Conservation (phyloP, 2,113 vertebrate genomes). For the Nothobranchius furzeri region DNA sequence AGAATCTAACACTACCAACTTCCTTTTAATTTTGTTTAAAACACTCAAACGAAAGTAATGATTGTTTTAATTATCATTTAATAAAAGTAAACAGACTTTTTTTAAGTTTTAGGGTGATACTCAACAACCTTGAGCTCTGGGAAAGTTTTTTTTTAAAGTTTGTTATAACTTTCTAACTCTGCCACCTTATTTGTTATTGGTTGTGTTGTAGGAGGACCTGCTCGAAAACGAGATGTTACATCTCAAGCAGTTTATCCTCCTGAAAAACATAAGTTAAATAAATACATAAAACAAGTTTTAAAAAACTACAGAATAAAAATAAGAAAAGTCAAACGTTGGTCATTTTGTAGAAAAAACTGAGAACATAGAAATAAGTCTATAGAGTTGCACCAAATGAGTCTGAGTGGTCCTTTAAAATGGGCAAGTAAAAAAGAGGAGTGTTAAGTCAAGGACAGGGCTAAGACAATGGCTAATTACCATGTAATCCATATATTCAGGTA, state of each 20-base stretch:
- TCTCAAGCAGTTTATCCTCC: too few relatives aligned
- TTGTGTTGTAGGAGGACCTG: too few relatives aligned
- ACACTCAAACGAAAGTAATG: background rate
- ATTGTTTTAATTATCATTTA: background rate
- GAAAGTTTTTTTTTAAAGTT: background rate
- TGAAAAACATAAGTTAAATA: too few relatives aligned
- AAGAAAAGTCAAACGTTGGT: background rate
- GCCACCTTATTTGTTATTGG: too few relatives aligned
- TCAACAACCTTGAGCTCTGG: background rate
- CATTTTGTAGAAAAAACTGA: background rate
- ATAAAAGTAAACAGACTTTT: background rate
- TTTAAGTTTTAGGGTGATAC: background rate
- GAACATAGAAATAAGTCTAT: too few relatives aligned
- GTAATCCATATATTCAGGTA: slow-evolving; percentile 33
- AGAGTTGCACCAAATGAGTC: too few relatives aligned
- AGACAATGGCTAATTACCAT: slow-evolving; percentile 10
- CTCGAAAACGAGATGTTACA: too few relatives aligned
- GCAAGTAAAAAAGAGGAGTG: background rate
- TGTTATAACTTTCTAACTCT: too few relatives aligned
- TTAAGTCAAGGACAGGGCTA: slow-evolving; percentile 26
- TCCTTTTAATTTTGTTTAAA: background rate
- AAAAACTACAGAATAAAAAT: too few relatives aligned
- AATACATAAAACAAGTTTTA: background rate
- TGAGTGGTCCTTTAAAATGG: background rate
- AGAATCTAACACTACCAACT: background rate